Percentiles rank a stretch among this genome's conserved stretches.
phyloP scores from a whole-genome alignment of 2,113 vertebrate genomes.

The Otus sunia region DNA sequence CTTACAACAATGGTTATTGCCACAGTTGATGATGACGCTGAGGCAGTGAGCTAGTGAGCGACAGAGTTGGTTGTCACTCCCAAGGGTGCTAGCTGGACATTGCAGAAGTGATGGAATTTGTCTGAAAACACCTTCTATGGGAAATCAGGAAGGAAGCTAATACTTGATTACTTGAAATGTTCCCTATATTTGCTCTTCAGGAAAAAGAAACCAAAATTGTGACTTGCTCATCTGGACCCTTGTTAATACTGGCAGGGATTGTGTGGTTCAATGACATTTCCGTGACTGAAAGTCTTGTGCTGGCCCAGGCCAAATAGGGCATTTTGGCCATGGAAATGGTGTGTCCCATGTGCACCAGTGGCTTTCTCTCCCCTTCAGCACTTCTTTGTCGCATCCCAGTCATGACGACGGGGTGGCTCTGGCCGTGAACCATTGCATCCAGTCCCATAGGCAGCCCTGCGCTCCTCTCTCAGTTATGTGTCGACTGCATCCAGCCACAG shows the following conservation, averaged over 20 bases:
- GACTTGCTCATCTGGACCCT: neutral
- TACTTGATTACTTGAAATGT: neutral
- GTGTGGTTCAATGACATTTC: neutral
- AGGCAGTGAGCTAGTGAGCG: neutral
- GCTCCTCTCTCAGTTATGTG: fast-evolving
- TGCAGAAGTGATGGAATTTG: neutral
- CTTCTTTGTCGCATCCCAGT: neutral
- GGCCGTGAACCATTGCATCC: neutral
- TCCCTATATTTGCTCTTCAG: neutral
- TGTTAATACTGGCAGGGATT: neutral
- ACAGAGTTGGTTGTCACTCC: neutral
- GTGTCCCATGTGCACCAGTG: fast-evolving
- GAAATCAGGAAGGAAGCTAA: neutral
- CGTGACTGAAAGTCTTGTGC: fast-evolving
- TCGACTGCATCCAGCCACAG: neutral
- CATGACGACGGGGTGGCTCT: neutral
- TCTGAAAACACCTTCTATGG: neutral
- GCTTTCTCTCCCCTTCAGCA: neutral
- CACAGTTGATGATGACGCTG: fast-evolving
- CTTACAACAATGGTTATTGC: neutral
- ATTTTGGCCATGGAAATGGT: fast-evolving
- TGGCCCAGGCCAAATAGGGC: neutral
- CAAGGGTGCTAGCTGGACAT: neutral
- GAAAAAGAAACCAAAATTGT: neutral
- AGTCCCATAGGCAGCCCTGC: neutral